Percentiles rank a stretch among this genome's conserved stretches.
Conservation (phyloP, 2,113 vertebrate genomes). For the Crotalus viridis region DNA sequence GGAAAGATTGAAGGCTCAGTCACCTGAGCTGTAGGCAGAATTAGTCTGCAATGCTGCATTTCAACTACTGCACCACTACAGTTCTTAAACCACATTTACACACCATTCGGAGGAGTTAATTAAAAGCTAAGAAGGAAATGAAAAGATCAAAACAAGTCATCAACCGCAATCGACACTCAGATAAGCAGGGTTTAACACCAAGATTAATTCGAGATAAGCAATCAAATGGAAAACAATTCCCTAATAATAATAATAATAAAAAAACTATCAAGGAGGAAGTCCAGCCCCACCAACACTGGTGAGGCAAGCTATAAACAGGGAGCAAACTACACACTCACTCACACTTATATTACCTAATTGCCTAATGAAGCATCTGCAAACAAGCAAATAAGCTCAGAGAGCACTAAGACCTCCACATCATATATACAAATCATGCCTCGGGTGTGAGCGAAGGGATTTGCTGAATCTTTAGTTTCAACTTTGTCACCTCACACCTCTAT, state of each 20-base stretch:
- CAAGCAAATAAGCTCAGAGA: background rate
- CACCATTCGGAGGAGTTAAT: background rate
- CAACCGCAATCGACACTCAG: background rate
- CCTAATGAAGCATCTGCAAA: background rate
- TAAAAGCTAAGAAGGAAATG: background rate
- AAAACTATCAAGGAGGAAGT: background rate
- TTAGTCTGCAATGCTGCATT: background rate
- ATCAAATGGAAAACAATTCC: background rate
- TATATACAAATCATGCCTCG: background rate
- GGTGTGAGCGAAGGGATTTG: background rate
- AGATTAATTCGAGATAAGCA: background rate
- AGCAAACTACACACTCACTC: background rate
- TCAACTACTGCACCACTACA: background rate
- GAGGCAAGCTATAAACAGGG: background rate
- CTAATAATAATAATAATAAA: too few relatives aligned
- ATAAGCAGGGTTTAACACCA: background rate
- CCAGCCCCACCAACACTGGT: background rate
- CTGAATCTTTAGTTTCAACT: background rate
- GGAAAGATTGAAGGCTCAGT: background rate
- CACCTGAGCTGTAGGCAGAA: background rate
- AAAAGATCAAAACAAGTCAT: background rate
- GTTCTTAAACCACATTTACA: background rate
- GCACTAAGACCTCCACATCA: background rate
- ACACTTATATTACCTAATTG: background rate
- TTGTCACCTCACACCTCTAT: background rate